phyloP scores from a whole-genome alignment of 2,797 vertebrate species.

The Gila robusta region DNA sequence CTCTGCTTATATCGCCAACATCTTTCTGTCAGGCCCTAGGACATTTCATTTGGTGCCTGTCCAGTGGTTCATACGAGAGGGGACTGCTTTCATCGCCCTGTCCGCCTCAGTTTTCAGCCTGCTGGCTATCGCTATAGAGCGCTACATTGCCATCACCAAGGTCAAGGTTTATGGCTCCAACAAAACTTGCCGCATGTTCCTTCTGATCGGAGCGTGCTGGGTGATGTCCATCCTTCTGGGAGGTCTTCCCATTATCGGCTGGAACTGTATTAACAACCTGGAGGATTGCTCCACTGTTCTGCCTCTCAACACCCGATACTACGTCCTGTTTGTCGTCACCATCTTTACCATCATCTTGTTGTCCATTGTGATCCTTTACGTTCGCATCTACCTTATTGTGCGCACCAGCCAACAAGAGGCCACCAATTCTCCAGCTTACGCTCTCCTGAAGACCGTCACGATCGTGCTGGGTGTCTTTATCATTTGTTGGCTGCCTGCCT shows the following conservation, averaged over 20 bases:
- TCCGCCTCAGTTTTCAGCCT: constrained; percentile 94
- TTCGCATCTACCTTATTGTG: constrained; percentile 93
- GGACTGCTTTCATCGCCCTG: constrained; percentile 91
- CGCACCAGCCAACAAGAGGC: constrained; percentile 92
- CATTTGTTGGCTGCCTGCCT: constrained; percentile 92
- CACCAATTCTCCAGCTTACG: constrained; percentile 82
- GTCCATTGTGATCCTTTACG: constrained; percentile 90
- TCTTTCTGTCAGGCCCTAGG: constrained; percentile 84
- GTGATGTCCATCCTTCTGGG: constrained; percentile 88
- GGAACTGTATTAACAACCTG: constrained; percentile 91
- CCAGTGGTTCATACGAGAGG: constrained; percentile 95
- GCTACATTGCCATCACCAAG: constrained; percentile 91
- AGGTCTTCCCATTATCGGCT: constrained; percentile 93
- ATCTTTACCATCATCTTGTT: constrained; percentile 89
- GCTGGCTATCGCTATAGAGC: constrained; percentile 94
- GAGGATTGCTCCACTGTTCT: constrained; percentile 87
- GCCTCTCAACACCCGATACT: constrained; percentile 92
- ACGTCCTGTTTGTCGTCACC: constrained; percentile 90
- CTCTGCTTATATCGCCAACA: constrained; percentile 90
- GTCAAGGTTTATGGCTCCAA: constrained; percentile 91
- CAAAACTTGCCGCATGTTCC: constrained; percentile 91
- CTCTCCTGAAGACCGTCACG: constrained; percentile 93
- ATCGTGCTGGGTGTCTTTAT: constrained; percentile 96
- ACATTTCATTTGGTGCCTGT: constrained; percentile 86
- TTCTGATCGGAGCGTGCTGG: constrained; percentile 94